Evolutionary conservation across 2,888 invertebrate genomes (phyloP).

Genomic region (Cotesia congregata): DNA sequence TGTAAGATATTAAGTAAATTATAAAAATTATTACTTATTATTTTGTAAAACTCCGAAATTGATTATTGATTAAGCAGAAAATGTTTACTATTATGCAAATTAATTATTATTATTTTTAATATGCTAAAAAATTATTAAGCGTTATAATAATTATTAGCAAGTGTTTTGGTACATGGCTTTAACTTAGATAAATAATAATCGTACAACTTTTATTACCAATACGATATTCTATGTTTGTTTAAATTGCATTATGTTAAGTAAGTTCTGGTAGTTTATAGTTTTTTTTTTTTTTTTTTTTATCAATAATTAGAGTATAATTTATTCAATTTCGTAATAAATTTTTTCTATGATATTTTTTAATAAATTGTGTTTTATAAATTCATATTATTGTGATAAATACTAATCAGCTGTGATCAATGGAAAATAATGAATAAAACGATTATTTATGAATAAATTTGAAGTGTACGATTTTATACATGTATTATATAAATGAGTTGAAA

Average conservation of each 20-base stretch:
- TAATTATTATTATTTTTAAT: not conserved
- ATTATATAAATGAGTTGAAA: no score
- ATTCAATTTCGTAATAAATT: not conserved
- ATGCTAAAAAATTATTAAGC: slow-evolving; percentile 4
- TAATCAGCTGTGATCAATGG: not conserved
- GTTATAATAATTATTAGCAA: slow-evolving; percentile 15
- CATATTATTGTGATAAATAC: not conserved
- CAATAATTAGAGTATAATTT: not conserved
- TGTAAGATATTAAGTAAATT: slow-evolving; percentile 7
- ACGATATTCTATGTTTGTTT: not conserved
- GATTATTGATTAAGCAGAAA: not conserved
- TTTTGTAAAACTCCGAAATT: not conserved
- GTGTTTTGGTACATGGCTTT: slow-evolving; percentile 60
- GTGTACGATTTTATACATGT: not conserved
- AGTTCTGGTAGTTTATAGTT: not conserved
- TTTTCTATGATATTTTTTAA: not conserved
- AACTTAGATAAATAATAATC: slow-evolving; percentile 44
- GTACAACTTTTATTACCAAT: not conserved
- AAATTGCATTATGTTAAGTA: not conserved
- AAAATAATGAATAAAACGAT: not conserved
- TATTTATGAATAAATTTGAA: not conserved
- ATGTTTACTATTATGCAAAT: not conserved
- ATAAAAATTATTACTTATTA: no score
- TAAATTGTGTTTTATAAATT: not conserved
- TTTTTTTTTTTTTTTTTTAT: not conserved